phyloP scores from a whole-genome alignment of 2,113 vertebrate genomes.

The Pangasianodon hypophthalmus region DNA sequence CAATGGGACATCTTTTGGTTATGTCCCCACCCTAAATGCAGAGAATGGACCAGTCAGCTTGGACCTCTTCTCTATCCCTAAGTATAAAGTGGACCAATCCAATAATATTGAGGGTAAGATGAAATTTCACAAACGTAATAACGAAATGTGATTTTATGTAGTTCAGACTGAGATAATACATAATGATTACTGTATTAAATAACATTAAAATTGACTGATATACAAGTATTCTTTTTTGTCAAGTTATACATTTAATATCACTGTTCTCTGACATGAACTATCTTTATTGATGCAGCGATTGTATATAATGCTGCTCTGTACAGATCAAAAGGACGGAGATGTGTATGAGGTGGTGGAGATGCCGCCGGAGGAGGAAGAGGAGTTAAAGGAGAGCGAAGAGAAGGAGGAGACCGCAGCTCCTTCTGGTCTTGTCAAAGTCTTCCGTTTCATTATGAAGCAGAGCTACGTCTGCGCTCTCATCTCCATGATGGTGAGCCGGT shows the following conservation, averaged over 20 bases:
- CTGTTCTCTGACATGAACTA: not conserved
- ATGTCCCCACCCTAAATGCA: conserved; percentile 75
- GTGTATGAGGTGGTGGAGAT: conserved; percentile 70
- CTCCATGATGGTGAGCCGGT: conserved; percentile 92
- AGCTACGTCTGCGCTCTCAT: conserved; percentile 98
- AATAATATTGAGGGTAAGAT: conserved; percentile 75
- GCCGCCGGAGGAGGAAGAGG: conserved; percentile 77
- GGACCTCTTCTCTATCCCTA: conserved; percentile 90
- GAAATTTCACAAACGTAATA: not conserved
- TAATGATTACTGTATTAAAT: not conserved
- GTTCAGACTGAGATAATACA: not conserved
- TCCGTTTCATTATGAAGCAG: conserved; percentile 97
- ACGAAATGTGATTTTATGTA: not conserved
- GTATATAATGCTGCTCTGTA: not conserved
- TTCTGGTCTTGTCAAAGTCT: conserved; percentile 83
- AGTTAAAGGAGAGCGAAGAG: conserved; percentile 69
- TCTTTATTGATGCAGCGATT: conserved; percentile 11
- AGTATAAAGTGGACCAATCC: conserved; percentile 84
- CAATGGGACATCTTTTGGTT: conserved; percentile 91
- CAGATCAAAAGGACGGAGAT: conserved; percentile 70
- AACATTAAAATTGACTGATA: not conserved
- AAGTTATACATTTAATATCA: not conserved
- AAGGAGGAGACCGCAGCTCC: conserved; percentile 76
- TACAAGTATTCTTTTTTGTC: not conserved
- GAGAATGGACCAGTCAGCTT: conserved; percentile 87